Percentiles rank a stretch among this genome's conserved stretches.
phyloP scores from a whole-genome alignment of 2,797 vertebrate species.

The Peromyscus aztecus region DNA sequence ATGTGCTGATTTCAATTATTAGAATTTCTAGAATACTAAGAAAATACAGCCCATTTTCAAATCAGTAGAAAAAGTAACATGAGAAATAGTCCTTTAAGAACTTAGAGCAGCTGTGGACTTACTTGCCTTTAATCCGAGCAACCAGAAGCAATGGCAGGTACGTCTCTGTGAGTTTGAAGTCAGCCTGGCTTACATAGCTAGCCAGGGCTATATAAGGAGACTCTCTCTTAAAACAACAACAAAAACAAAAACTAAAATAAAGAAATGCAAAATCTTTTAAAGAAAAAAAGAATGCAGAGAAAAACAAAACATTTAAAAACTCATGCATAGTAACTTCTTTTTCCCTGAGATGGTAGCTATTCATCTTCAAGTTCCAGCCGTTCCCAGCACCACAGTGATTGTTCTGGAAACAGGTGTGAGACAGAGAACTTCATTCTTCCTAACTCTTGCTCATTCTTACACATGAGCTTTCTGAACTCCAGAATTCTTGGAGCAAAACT shows the following conservation, averaged over 20 bases:
- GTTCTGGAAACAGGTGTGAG: neutral
- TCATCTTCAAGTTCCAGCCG: too few species aligned
- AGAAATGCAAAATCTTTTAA: neutral
- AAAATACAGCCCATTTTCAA: neutral
- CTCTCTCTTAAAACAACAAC: neutral
- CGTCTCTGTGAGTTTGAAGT: neutral
- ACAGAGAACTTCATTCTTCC: neutral
- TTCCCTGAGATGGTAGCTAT: neutral
- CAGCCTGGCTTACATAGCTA: neutral
- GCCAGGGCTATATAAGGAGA: neutral
- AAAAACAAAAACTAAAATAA: neutral
- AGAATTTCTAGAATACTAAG: neutral
- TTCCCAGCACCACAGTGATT: rapidly evolving
- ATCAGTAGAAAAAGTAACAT: neutral
- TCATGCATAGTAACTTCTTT: neutral
- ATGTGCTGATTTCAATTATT: neutral
- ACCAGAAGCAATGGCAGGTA: neutral
- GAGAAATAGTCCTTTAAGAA: neutral
- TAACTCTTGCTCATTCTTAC: neutral
- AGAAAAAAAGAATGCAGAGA: neutral
- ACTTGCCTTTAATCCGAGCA: neutral
- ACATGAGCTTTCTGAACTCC: neutral
- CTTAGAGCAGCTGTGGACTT: neutral
- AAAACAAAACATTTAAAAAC: neutral
- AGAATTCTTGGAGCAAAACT: neutral